These are phyloP conservation scores for Epinephelus fuscoguttatus DNA, from an alignment of 2,113 vertebrate genomes.

Conservation along the genomic window DNA sequence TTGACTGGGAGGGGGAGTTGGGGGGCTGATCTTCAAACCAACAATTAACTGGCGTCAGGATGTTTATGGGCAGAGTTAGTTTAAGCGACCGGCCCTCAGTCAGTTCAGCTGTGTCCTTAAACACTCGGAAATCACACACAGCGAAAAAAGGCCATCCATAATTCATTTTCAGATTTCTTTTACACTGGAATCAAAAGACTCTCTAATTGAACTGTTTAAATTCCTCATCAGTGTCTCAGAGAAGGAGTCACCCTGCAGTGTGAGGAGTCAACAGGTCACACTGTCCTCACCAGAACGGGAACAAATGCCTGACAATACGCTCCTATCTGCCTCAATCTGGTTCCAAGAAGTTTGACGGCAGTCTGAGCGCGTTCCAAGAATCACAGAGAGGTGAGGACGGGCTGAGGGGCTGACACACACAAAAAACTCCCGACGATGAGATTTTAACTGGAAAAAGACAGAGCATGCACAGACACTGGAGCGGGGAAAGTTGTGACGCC, in stretches of 20 bases:
- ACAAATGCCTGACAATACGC: conserved; percentile 25
- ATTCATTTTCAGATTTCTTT: conserved; percentile 42
- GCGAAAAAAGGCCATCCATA: conserved; percentile 31
- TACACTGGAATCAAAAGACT: conserved; percentile 27
- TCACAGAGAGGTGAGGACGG: conserved; percentile 56
- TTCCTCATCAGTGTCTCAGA: conserved; percentile 9
- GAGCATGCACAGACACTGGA: conserved; percentile 11
- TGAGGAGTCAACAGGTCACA: conserved; percentile 37
- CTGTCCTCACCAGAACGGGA: conserved; percentile 26
- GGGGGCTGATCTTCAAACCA: conserved; percentile 82
- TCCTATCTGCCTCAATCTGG: conserved; percentile 37
- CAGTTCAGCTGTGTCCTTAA: conserved; percentile 77
- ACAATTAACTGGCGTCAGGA: conserved; percentile 86
- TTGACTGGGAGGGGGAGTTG: conserved; percentile 16
- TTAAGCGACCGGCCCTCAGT: conserved; percentile 80
- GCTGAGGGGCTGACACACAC: conserved; percentile 11
- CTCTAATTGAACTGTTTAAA: conserved; percentile 18
- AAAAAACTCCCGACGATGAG: conserved; percentile 17
- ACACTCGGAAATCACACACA: conserved; percentile 65
- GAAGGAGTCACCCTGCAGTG: not conserved
- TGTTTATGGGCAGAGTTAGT: conserved; percentile 85
- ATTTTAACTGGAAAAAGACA: conserved; percentile 36
- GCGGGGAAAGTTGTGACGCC: conserved; percentile 2
- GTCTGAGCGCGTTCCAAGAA: conserved; percentile 48
- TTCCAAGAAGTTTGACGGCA: conserved; percentile 59